phyloP scores from a whole-genome alignment of 1,140 invertebrate species.

The Cardiocondyla obscurior region DNA sequence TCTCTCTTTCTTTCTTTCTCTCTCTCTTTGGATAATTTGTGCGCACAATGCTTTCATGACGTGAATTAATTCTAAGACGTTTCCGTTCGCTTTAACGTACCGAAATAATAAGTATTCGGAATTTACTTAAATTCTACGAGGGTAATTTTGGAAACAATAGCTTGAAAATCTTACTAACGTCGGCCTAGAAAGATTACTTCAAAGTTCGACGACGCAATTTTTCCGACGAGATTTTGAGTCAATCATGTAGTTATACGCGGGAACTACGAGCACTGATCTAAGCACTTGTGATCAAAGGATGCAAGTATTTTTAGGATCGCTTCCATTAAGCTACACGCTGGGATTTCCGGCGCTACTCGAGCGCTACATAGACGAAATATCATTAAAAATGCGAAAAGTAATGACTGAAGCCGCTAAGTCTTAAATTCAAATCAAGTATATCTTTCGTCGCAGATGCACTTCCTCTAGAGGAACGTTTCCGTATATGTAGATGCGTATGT shows the following conservation, averaged over 20 bases:
- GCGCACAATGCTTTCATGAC: neutral
- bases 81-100: neutral
- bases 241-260: constrained; percentile 17
- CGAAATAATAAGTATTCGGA: neutral
- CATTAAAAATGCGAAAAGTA: constrained; percentile 54
- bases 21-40: neutral
- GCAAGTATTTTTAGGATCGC: constrained; percentile 1
- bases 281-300: constrained; percentile 44
- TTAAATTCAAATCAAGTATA: constrained; percentile 52
- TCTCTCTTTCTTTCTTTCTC: no score
- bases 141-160: neutral
- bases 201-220: constrained; percentile 33
- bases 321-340: constrained; percentile 22
- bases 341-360: constrained; percentile 54
- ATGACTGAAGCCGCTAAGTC: constrained; percentile 55
- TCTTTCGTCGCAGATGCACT: constrained; percentile 10
- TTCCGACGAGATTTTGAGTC: constrained; percentile 22
- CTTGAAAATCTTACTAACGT: neutral
- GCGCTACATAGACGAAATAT: constrained; percentile 56
- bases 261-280: constrained; percentile 46
- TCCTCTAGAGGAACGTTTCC: constrained; percentile 48
- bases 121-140: neutral
- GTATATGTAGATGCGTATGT: constrained; percentile 20
- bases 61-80: neutral
- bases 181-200: neutral